Evolutionary conservation across 2,113 vertebrate species (phyloP).

Genomic region (Cyanoderma ruficeps): DNA sequence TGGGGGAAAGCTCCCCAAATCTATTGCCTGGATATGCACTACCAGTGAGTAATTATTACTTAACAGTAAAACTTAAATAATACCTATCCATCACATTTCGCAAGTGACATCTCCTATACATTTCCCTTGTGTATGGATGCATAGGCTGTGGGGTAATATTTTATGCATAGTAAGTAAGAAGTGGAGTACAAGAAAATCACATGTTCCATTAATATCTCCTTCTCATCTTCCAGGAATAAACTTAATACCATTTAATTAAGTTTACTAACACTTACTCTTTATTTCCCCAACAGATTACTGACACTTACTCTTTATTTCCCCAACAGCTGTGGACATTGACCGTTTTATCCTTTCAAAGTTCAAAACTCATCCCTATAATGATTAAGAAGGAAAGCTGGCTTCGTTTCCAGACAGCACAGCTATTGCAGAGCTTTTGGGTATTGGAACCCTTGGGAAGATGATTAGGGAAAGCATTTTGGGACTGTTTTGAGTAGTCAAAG

Average conservation of each 20-base stretch:
- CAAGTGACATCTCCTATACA: background rate
- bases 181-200: background rate
- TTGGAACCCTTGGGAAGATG: background rate
- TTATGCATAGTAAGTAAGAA: background rate
- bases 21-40: slow-evolving; percentile 6
- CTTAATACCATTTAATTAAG: background rate
- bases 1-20: background rate
- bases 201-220: background rate
- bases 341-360: background rate
- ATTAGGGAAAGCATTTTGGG: background rate
- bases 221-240: background rate
- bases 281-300: background rate
- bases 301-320: background rate
- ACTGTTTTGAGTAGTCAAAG: background rate
- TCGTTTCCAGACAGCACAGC: background rate
- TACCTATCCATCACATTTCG: background rate
- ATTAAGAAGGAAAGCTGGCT: background rate
- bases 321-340: background rate
- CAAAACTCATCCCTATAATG: background rate
- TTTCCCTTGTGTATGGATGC: background rate
- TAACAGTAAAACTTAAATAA: slow-evolving; percentile 59
- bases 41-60: slow-evolving; percentile 36
- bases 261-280: background rate
- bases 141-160: background rate
- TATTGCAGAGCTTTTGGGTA: background rate